phyloP scores from a whole-genome alignment of 2,888 invertebrate species.

The Cosmorhoe ocellata region DNA sequence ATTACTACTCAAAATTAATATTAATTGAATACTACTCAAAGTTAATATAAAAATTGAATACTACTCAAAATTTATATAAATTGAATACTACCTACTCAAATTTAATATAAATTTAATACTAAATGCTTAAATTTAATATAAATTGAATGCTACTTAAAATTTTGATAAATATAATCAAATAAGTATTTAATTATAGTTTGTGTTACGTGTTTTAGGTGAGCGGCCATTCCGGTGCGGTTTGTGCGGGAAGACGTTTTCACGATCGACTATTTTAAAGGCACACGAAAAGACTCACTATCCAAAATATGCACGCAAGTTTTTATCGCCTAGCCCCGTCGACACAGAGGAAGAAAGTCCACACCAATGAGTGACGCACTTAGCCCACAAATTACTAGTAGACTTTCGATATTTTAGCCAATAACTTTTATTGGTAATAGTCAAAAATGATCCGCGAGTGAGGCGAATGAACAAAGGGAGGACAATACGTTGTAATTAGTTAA shows the following conservation, averaged over 20 bases:
- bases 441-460: constrained; percentile 65
- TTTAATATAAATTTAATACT: no score
- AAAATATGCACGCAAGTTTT: constrained; percentile 94
- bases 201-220: constrained; percentile 82
- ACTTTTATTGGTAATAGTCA: constrained; percentile 60
- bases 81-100: no score
- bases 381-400: constrained; percentile 48
- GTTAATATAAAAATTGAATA: no score
- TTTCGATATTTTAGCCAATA: constrained; percentile 52
- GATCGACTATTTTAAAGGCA: constrained; percentile 94
- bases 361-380: constrained; percentile 73
- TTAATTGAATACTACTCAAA: no score
- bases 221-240: constrained; percentile 93
- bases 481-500: constrained; percentile 81
- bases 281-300: constrained; percentile 97
- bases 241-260: constrained; percentile 95
- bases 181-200: neutral
- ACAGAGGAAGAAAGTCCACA: constrained; percentile 91
- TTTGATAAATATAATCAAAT: no score
- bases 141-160: no score
- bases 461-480: constrained; percentile 76
- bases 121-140: no score
- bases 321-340: constrained; percentile 93
- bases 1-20: no score
- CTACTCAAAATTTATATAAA: no score